Percentiles rank a stretch among this genome's conserved stretches.
Conservation (phyloP, 2,797 vertebrate genomes). For the Nothura maculosa region DNA sequence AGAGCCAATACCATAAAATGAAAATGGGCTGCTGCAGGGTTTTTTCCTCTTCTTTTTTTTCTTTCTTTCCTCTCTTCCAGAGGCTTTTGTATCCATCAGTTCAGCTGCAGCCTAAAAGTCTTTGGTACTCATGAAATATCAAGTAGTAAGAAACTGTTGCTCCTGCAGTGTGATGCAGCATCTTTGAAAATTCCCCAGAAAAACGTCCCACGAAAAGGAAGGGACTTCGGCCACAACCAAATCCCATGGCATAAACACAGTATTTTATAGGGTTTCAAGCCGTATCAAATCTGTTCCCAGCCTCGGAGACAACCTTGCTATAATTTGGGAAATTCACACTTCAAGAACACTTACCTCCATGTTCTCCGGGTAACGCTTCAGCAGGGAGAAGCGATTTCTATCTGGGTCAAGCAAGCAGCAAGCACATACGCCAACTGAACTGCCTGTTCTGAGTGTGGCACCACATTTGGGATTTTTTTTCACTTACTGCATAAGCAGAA, state of each 20-base stretch:
- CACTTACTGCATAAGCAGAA: background rate
- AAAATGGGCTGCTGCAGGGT: background rate
- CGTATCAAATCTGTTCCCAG: background rate
- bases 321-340: background rate
- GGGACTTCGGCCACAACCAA: background rate
- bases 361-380: background rate
- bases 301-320: background rate
- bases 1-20: background rate
- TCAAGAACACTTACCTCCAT: background rate
- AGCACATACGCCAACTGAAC: background rate
- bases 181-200: background rate
- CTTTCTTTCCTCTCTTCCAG: background rate
- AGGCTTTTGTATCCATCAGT: background rate
- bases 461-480: rapidly evolving
- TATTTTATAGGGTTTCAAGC: background rate
- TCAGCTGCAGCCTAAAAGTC: background rate
- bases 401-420: background rate
- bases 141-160: background rate
- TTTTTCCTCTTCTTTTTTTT: background rate
- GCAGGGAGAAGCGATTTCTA: background rate
- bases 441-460: background rate
- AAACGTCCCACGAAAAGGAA: background rate
- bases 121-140: background rate
- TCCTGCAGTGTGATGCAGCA: background rate
- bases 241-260: rapidly evolving